These are phyloP conservation scores for Arion vulgaris DNA, from an alignment of 1,140 invertebrate species.

Conservation along the genomic window DNA sequence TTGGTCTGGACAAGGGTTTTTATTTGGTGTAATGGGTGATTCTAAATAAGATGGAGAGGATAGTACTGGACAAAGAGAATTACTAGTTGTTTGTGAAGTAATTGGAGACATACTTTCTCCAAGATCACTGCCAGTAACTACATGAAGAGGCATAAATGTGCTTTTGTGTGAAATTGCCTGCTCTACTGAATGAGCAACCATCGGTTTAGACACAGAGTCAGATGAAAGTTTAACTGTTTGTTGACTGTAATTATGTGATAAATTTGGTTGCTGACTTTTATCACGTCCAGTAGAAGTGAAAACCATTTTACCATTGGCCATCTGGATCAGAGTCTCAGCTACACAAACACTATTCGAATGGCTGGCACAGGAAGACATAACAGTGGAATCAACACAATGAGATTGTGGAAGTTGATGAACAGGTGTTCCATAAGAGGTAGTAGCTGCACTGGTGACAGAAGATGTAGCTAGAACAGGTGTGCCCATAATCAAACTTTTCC, in stretches of 20 bases:
- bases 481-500: background rate
- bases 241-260: background rate
- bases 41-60: background rate
- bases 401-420: background rate
- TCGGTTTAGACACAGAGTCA: background rate
- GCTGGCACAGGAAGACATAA: background rate
- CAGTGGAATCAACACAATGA: background rate
- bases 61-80: background rate
- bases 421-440: background rate
- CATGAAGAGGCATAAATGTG: background rate
- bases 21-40: background rate
- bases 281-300: background rate
- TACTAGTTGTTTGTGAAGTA: background rate
- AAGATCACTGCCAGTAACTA: background rate
- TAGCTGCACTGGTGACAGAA: background rate
- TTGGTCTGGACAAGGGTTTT: background rate
- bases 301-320: constrained; percentile 8
- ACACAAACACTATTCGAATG: constrained; percentile 5
- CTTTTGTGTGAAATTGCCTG: background rate
- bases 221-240: background rate
- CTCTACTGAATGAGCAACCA: background rate
- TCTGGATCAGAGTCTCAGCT: constrained; percentile 27
- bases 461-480: background rate
- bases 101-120: background rate
- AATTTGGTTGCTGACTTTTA: background rate